Percentiles rank a stretch among this genome's conserved stretches.
phyloP scores from a whole-genome alignment of 2,888 invertebrate species.

The Elgonia sp. region DNA sequence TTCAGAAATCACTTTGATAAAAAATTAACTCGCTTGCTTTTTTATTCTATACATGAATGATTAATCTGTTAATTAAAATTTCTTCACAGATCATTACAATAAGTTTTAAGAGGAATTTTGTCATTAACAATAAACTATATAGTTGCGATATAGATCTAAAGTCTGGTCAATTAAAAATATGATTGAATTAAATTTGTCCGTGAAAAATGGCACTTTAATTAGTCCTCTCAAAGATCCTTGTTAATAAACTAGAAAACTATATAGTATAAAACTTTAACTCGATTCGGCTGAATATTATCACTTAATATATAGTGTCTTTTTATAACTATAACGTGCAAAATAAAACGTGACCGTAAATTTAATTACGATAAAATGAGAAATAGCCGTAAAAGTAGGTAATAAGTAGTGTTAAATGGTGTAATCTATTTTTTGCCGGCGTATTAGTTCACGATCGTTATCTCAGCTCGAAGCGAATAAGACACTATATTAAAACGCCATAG shows the following conservation, averaged over 20 bases:
- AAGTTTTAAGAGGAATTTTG: too few species aligned
- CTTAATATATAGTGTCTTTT: slow-evolving; percentile 8
- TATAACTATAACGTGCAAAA: slow-evolving; percentile 26
- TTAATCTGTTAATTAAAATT: too few species aligned
- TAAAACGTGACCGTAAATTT: slow-evolving; percentile 56
- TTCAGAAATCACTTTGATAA: too few species aligned
- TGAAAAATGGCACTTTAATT: slow-evolving; percentile 25
- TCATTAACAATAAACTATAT: too few species aligned
- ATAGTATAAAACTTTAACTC: slow-evolving; percentile 28
- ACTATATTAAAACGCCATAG: not conserved
- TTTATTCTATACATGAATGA: too few species aligned
- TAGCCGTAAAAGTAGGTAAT: slow-evolving; percentile 58
- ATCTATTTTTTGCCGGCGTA: slow-evolving; percentile 51
- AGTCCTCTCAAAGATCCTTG: not conserved
- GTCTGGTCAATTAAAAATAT: not conserved
- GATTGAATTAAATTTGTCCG: not conserved
- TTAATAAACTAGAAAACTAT: slow-evolving; percentile 26
- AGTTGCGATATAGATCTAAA: not conserved
- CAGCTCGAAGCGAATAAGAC: slow-evolving; percentile 39
- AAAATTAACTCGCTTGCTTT: too few species aligned
- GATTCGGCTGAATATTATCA: slow-evolving; percentile 20
- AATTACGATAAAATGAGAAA: slow-evolving; percentile 64
- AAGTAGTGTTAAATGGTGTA: slow-evolving; percentile 60
- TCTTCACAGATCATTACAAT: too few species aligned
- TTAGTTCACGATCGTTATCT: slow-evolving; percentile 66